Conservation (phyloP, 2,113 vertebrate genomes). For the Eira barbara region DNA sequence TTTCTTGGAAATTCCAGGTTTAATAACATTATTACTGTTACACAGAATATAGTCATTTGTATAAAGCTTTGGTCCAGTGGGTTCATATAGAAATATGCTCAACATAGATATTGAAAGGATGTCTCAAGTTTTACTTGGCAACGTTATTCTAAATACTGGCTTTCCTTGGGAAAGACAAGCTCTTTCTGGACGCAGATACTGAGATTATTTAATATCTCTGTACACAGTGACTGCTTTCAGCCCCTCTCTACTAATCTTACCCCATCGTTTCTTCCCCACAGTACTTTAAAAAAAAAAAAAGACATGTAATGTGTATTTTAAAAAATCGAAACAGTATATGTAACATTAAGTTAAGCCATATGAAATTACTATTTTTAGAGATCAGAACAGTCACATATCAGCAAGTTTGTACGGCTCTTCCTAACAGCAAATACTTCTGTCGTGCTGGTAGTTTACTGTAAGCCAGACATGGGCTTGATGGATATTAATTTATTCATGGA, state of each 20-base stretch:
- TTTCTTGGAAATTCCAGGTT: constrained; percentile 67
- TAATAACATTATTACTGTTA: constrained; percentile 50
- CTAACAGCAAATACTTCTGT: background rate
- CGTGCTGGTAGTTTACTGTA: background rate
- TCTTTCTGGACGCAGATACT: background rate
- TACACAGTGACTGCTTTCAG: background rate
- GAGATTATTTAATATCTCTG: background rate
- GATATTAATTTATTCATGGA: background rate
- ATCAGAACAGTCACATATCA: background rate
- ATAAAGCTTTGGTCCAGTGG: constrained; percentile 49
- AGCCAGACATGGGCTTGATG: background rate
- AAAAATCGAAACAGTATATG: background rate
- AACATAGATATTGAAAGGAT: constrained; percentile 48
- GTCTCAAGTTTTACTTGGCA: constrained; percentile 30
- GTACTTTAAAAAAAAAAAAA: background rate
- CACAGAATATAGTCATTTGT: constrained; percentile 45
- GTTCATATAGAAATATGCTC: constrained; percentile 21
- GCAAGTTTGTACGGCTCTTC: background rate
- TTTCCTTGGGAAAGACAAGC: background rate
- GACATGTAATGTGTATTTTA: background rate
- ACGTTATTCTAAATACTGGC: constrained; percentile 23
- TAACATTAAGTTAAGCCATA: background rate
- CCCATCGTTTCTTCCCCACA: background rate
- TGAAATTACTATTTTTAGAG: background rate
- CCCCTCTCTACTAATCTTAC: background rate